These are phyloP conservation scores for Meloidogyne floridensis DNA, from an alignment of 1,140 invertebrate genomes.

Conservation along the genomic window DNA sequence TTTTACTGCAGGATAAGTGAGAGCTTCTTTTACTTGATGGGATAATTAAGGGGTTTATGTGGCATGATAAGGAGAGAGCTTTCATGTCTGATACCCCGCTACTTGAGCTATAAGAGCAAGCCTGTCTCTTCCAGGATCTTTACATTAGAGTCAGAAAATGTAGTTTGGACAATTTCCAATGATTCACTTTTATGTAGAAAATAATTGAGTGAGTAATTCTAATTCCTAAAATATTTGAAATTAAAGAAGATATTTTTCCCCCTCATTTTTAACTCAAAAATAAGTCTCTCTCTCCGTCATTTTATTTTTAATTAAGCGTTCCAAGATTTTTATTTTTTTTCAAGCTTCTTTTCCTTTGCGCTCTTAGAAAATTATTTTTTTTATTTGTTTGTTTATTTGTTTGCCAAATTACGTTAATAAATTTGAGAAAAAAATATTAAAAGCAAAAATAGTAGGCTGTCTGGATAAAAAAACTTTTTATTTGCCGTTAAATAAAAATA, in stretches of 20 bases:
- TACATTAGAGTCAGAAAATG: too few relatives aligned
- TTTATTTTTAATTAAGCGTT: slow-evolving; percentile 2
- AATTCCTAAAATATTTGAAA: too few relatives aligned
- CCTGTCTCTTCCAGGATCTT: too few relatives aligned
- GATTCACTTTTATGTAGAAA: too few relatives aligned
- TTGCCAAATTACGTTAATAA: not conserved
- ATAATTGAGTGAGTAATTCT: too few relatives aligned
- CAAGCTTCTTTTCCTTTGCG: not conserved
- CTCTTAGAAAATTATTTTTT: not conserved
- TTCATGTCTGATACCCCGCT: not conserved
- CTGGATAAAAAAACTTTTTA: not conserved
- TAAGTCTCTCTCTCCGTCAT: not conserved
- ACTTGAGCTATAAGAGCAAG: too few relatives aligned
- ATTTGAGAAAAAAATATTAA: not conserved
- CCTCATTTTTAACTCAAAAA: not conserved
- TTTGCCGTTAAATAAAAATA: not conserved
- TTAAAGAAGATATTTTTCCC: not conserved
- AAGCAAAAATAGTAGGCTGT: not conserved
- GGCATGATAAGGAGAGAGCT: not conserved
- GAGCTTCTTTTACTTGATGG: too few relatives aligned
- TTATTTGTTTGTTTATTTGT: slow-evolving; percentile 2
- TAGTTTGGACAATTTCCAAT: too few relatives aligned
- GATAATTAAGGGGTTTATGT: too few relatives aligned
- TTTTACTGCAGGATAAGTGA: too few relatives aligned
- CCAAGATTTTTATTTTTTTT: not conserved